Evolutionary conservation across 2,888 invertebrate species (phyloP).

Genomic region (Himalopsyche kuldschensis): DNA sequence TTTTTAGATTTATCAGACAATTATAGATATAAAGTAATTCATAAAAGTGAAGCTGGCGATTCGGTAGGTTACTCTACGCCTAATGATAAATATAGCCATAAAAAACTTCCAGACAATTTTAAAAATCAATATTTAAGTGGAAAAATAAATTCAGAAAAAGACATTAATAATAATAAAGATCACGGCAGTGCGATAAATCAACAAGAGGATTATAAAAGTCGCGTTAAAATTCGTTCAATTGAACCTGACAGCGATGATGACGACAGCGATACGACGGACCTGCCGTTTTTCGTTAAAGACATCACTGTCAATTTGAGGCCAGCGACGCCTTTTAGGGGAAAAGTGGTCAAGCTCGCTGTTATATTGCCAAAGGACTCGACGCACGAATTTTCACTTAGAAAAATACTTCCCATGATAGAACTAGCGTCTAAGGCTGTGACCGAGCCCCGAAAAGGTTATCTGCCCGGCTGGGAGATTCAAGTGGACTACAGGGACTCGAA

Average conservation of each 20-base stretch:
- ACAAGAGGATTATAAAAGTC: not conserved
- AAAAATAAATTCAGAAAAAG: not conserved
- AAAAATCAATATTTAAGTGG: not conserved
- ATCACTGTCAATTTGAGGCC: conserved; percentile 52
- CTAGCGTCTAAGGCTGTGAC: conserved; percentile 68
- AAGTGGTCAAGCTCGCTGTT: conserved; percentile 64
- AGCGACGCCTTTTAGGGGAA: conserved; percentile 50
- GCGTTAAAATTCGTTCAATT: not conserved
- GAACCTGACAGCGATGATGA: not conserved
- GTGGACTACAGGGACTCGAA: conserved; percentile 72
- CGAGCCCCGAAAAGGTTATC: conserved; percentile 56
- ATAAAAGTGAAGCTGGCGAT: not conserved
- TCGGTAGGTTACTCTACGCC: too few relatives aligned
- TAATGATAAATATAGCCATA: too few relatives aligned
- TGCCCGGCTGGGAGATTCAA: conserved; percentile 70
- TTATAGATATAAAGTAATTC: not conserved
- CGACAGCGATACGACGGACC: not conserved
- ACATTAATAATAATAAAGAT: not conserved
- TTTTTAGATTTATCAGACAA: not conserved
- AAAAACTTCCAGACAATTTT: not conserved
- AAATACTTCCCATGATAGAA: conserved; percentile 71
- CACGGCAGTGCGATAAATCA: not conserved
- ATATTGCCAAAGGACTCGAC: conserved; percentile 64
- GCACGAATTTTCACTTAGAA: conserved; percentile 65
- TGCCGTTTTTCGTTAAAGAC: conserved; percentile 13